Evolutionary conservation across 2,888 invertebrate species (phyloP).

Genomic region (Alviniconcha strummeri): DNA sequence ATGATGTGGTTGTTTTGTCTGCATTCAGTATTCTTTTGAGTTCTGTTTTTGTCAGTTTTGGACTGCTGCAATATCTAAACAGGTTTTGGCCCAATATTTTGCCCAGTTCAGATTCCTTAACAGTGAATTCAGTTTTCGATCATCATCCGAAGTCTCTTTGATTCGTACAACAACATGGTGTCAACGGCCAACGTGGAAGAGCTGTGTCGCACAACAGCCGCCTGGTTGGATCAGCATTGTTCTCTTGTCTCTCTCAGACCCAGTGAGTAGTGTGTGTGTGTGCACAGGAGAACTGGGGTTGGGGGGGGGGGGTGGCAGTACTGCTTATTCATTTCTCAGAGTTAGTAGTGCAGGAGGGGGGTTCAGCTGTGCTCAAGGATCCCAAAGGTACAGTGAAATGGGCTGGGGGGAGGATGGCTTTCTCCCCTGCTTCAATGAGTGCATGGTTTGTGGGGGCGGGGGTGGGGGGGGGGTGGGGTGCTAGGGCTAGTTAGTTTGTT

Average conservation of each 20-base stretch:
- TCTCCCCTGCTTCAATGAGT: too few species aligned
- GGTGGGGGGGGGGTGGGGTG: too few species aligned
- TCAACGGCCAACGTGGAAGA: slow-evolving; percentile 94
- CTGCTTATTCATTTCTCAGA: too few species aligned
- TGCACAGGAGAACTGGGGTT: background rate
- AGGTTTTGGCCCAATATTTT: too few species aligned
- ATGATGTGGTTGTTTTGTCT: background rate
- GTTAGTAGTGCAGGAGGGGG: too few species aligned
- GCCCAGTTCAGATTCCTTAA: slow-evolving; percentile 73
- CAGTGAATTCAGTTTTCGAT: slow-evolving; percentile 86
- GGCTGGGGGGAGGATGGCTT: too few species aligned
- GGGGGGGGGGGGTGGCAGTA: too few species aligned
- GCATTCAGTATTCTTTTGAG: background rate
- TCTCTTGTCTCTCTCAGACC: slow-evolving; percentile 94
- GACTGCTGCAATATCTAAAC: background rate
- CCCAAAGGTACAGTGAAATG: too few species aligned
- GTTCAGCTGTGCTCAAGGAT: too few species aligned
- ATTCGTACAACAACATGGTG: slow-evolving; percentile 92
- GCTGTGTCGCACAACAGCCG: slow-evolving; percentile 90
- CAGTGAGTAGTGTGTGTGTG: slow-evolving; percentile 78
- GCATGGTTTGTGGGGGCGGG: too few species aligned
- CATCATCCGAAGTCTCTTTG: slow-evolving; percentile 90
- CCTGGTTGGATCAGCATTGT: slow-evolving; percentile 98
- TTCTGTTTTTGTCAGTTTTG: background rate
- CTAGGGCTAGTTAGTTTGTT: too few species aligned